phyloP scores from a whole-genome alignment of 2,888 invertebrate species.

The Pantelozetes paolii region DNA sequence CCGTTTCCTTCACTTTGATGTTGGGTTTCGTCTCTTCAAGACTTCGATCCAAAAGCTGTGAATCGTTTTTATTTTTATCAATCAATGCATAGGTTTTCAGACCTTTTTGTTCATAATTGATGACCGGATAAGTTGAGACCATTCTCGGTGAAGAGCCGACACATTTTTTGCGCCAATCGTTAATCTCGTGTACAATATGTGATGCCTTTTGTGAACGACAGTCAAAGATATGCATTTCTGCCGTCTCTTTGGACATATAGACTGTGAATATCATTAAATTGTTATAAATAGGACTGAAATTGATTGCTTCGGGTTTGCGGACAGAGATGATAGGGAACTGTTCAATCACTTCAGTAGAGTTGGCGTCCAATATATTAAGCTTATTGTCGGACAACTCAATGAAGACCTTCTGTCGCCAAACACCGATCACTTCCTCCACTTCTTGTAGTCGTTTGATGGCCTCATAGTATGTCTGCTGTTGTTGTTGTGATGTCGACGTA shows the following conservation, averaged over 20 bases:
- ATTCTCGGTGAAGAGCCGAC: not conserved
- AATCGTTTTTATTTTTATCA: constrained; percentile 28
- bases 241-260: constrained; percentile 20
- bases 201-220: not conserved
- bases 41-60: not conserved
- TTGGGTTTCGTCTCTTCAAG: not conserved
- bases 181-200: not conserved
- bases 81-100: constrained; percentile 16
- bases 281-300: constrained; percentile 7
- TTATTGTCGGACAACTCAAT: not conserved
- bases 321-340: constrained; percentile 5
- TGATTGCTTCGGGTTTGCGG: constrained; percentile 14
- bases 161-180: constrained; percentile 8
- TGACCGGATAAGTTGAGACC: constrained; percentile 13
- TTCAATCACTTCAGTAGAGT: constrained; percentile 1
- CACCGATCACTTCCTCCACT: constrained; percentile 26
- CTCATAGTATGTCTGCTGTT: constrained; percentile 20
- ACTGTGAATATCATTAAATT: constrained; percentile 28
- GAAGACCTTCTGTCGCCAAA: constrained; percentile 21
- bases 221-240: constrained; percentile 29
- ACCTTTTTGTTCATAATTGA: not conserved
- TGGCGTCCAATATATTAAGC: constrained; percentile 1
- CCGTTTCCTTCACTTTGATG: not conserved
- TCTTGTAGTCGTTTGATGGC: constrained; percentile 9
- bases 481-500: constrained; percentile 17